Evolutionary conservation across 2,797 vertebrate species (phyloP), one percentile per base, ranked within the genome.

Genomic region (Phrynocephalus forsythii): DNA sequence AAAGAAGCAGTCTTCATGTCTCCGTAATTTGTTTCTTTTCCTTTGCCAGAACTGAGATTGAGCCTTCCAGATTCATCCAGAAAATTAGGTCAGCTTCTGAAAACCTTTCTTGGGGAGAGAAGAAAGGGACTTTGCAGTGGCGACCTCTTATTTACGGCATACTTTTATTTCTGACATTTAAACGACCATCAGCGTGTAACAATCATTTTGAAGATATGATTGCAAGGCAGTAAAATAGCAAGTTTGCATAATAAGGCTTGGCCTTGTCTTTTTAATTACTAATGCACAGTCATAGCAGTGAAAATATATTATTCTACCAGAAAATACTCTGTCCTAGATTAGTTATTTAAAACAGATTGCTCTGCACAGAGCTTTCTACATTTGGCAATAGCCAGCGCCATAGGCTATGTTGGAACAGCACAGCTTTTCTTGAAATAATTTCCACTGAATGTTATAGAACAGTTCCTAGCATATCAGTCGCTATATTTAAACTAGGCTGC

Each of bases 221-320:
- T 92, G 90, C 56, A 91, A 91, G 89, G 91, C 79, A 84, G 85
- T 86, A 90, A 90, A 86, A 93, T 84, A 93, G 90, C 85, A 94
- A 90, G 84, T 95, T 90, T 93, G 86, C 88, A 93, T 93, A 93
- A 92, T 90, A 88, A 94, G 89, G 91, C 91, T 87, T 91, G 81
- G 82, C 93, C 89, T 94, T 90, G 94, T 94, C 1, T 85, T 96
- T 88, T 91, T 94, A 87, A 93, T 95, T 94, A 95, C 90, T 92
- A 94, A 93, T 92, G 84, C 82, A 83, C 89, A 88, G 75, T 86
- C 90, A 88, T 82, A 94, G 82, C 76, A 88, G 91, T 88, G 92
- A 87, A 91, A 92, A 94, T 89, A 80, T 84, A 33, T 91, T 84
- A 89, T 90, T 88, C 89, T 81, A 92, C 93, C 91, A 87, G 91